Base-by-base conservation (phyloP, 1,140 invertebrate species). In the Magallana angulata region DNA sequence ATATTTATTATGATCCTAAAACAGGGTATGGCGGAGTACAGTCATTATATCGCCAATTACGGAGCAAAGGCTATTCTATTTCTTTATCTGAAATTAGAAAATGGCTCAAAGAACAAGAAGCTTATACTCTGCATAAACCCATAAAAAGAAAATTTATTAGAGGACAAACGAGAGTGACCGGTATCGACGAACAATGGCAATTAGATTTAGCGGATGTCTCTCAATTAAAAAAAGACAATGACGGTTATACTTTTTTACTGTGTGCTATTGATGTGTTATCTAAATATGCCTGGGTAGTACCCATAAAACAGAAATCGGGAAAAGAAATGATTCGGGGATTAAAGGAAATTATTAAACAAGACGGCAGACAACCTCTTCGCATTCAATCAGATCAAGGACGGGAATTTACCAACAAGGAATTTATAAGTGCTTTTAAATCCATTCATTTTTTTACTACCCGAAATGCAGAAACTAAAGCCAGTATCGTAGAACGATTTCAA, bases 401-500 rank as follows among this genome's bases (percentile, higher is more conserved):
- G 30, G 76, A 80, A 56, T 80, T 80, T 80, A 36, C 48, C 8
- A 80, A 80, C 30, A 2, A 16, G 14, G 76, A 80, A 80, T 48
- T 80, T 24, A 16, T 9, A 36, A n/a, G 30, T 7, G 14, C 76
- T 8, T 80, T 80, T 80, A 30, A 30, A 30, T 30, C 24, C 18
- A 80, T 80, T 56, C 76, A 80, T 80, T 80, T 80, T 16, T 80
- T 80, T 80, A 80, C 76, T 14, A 80, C 76, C 1, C 9, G 48
- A 4, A 80, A 80, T 80, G 30, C 76, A 24, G 76, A 80, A 16
- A 80, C 76, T 8, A 88, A 88, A 62, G 87, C 82, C 8, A 80
- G 82, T 57, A 85, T 88, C 48, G 82, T 80, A 18, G 82, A 88
- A 88, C 60, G 87, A 56, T 88, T 85, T 57, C 36, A 85, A 68